phyloP scores from a whole-genome alignment of 2,113 vertebrate genomes.

The Rallus limicola region DNA sequence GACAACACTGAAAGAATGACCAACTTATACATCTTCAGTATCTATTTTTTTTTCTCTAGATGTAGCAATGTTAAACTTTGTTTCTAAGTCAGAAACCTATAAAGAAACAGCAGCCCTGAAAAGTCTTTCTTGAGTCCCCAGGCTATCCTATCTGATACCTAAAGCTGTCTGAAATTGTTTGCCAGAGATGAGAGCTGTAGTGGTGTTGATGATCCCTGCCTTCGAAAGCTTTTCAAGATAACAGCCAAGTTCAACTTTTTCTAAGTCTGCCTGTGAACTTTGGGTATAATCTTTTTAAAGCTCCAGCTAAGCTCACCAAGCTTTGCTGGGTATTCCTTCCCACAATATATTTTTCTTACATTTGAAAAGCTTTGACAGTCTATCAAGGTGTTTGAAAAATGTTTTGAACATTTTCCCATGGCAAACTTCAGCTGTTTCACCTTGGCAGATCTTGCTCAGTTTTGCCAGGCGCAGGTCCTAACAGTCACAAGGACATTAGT shows the following conservation, averaged over 20 bases:
- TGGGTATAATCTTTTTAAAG: slow-evolving; percentile 75
- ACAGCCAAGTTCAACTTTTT: slow-evolving; percentile 72
- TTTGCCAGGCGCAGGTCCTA: background rate
- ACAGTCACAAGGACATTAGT: background rate
- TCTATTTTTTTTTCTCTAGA: slow-evolving; percentile 16
- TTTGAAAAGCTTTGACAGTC: slow-evolving; percentile 58
- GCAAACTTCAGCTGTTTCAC: background rate
- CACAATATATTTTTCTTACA: slow-evolving; percentile 15
- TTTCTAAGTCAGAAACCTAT: slow-evolving; percentile 61
- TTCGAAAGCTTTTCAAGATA: slow-evolving; percentile 65
- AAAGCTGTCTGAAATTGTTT: slow-evolving; percentile 78
- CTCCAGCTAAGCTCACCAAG: slow-evolving; percentile 60
- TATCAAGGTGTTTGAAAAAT: background rate
- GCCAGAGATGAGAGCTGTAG: slow-evolving; percentile 29
- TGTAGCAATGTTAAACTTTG: slow-evolving; percentile 27
- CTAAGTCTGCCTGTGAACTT: slow-evolving; percentile 61
- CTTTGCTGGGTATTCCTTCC: slow-evolving; percentile 56
- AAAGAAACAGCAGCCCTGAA: slow-evolving; percentile 25
- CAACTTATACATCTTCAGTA: background rate
- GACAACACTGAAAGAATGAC: background rate
- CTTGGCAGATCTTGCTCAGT: background rate
- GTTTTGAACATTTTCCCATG: background rate
- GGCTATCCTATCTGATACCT: slow-evolving; percentile 57
- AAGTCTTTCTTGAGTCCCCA: slow-evolving; percentile 34
- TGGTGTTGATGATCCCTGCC: slow-evolving; percentile 62